Evolutionary conservation across 1,140 invertebrate genomes (phyloP), one percentile per base, ranked within the genome.

Genomic region (Drosophila murphyi): DNA sequence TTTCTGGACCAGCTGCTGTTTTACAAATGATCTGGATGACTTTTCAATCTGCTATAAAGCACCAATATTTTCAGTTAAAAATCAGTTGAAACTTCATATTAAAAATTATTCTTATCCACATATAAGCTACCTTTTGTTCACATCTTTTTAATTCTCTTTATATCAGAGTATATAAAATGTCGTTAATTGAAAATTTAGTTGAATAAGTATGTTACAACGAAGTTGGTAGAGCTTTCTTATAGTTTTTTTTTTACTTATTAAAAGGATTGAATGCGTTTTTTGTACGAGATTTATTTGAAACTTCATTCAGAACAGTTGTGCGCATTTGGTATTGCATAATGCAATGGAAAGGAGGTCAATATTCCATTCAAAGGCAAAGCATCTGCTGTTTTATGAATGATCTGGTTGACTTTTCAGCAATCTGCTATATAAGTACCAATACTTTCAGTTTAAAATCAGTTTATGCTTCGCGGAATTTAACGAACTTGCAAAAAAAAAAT

Each of bases 31-130:
- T 41, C 39, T 31, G 12, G 12, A 0, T 12, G 12, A 6, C 8
- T 10, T 28, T 7, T 3, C 3, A 41, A 7, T 35, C 31, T 31
- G 5, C 52, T 72, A 72, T 72, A 67, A 72, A 52, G 55, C 7
- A 10, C 29, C 28, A 1, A 34, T 2, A 4, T 52, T 28, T 34
- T 3, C 31, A 10, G 39, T 28, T 31, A 4, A 32, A n/a, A 67
- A 67, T 59, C 55, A 60, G 48, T 67, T 67, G 28, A n/a, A 37
- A 12, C 43, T 61, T 34, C 12, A 39, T 4, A 52, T 7, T 7
- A 37, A 69, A 61, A 7, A 73, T 73, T 50, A 45, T 73, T 50
- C 28, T 73, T 4, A 20, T 68, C 57, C 28, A 41, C 3, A n/a
- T 1, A 41, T n/a, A 8, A 41, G 12, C 39, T 41, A 6, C 10